Conservation (phyloP, 2,888 invertebrate genomes). For the Cheilosia scutellata region DNA sequence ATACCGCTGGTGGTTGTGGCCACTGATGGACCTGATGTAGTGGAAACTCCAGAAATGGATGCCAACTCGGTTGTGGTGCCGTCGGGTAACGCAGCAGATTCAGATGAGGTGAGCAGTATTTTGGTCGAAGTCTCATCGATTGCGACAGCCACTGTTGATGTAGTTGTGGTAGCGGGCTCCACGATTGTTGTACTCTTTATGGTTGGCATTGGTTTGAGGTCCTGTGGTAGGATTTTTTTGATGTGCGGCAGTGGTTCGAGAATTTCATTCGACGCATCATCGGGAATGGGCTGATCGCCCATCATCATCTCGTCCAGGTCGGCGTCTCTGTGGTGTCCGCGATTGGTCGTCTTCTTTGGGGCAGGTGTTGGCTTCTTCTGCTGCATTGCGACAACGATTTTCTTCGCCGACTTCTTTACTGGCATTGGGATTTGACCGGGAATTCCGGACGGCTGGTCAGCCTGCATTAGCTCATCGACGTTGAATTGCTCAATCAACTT, state of each 20-base stretch:
- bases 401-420: conserved; percentile 81
- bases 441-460: conserved; percentile 80
- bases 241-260: conserved; percentile 82
- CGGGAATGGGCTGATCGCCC: conserved; percentile 81
- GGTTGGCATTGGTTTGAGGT: conserved; percentile 79
- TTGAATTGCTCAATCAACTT: conserved; percentile 81
- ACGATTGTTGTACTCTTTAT: conserved; percentile 70
- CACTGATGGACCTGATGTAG: conserved; percentile 58
- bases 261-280: conserved; percentile 82
- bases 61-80: conserved; percentile 45
- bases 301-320: conserved; percentile 82
- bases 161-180: conserved; percentile 62
- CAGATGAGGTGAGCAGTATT: conserved; percentile 45
- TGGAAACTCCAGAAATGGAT: conserved; percentile 50
- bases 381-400: conserved; percentile 77
- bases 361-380: conserved; percentile 58
- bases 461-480: conserved; percentile 83
- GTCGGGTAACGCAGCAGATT: conserved; percentile 50
- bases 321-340: conserved; percentile 42
- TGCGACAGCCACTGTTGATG: conserved; percentile 56
- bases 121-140: conserved; percentile 56
- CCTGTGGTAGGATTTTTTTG: conserved; percentile 81
- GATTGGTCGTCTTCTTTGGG: conserved; percentile 51
- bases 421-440: conserved; percentile 81
- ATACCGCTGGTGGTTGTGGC: conserved; percentile 66